These are phyloP conservation scores for Trichoplusia ni DNA, from an alignment of 1,140 invertebrate genomes.

Conservation along the genomic window DNA sequence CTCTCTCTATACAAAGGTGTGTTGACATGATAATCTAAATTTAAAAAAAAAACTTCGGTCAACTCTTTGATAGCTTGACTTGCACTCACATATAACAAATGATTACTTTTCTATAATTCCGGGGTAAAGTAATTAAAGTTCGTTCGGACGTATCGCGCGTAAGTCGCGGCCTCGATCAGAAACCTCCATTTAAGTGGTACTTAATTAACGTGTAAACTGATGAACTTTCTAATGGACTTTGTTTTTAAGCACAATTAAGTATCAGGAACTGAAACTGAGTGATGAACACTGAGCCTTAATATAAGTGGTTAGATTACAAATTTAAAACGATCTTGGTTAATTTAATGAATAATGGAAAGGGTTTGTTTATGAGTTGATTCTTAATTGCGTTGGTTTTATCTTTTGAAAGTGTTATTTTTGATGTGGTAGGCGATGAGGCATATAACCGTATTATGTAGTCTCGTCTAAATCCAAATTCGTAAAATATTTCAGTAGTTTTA, in stretches of 20 bases:
- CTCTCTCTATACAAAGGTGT: too few relatives aligned
- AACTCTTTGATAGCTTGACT: too few relatives aligned
- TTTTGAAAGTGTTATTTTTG: too few relatives aligned
- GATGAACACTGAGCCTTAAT: not conserved
- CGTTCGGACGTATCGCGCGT: slow-evolving; percentile 47
- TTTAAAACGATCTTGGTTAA: not conserved
- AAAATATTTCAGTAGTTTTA: too few relatives aligned
- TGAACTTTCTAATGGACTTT: slow-evolving; percentile 30
- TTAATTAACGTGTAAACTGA: slow-evolving; percentile 31
- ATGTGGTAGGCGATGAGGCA: too few relatives aligned
- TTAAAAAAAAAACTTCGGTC: too few relatives aligned
- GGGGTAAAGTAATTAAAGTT: slow-evolving; percentile 48
- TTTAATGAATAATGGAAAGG: not conserved
- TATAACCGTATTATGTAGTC: too few relatives aligned
- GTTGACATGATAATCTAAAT: too few relatives aligned
- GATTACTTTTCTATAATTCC: slow-evolving; percentile 2
- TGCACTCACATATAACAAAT: not conserved
- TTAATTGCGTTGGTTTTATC: too few relatives aligned
- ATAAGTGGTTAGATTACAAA: not conserved
- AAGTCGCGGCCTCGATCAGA: slow-evolving; percentile 51
- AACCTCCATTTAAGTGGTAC: slow-evolving; percentile 42
- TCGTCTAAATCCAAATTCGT: too few relatives aligned
- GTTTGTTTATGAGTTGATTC: too few relatives aligned
- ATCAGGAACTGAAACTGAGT: slow-evolving; percentile 6
- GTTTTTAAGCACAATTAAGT: slow-evolving; percentile 21